Percentiles rank a stretch among this genome's conserved stretches.
These are phyloP conservation scores for Pangasius mekongensis DNA, from an alignment of 2,797 vertebrate species.

Conservation along the genomic window DNA sequence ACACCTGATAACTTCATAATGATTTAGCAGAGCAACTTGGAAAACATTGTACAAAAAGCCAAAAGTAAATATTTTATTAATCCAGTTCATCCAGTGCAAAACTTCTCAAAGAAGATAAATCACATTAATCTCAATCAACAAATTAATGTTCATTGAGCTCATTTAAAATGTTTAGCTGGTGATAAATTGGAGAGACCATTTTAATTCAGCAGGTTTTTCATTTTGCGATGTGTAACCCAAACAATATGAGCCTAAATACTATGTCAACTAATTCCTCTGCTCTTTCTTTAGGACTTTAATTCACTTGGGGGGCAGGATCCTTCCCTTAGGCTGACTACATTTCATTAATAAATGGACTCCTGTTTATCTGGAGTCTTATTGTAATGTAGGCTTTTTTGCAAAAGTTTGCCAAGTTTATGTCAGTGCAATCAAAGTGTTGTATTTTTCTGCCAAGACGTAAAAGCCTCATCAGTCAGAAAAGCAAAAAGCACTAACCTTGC, in stretches of 20 bases:
- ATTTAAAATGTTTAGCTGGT: constrained; percentile 11
- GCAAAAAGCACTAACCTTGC: constrained; percentile 38
- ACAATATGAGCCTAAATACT: constrained; percentile 4
- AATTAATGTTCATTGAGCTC: background rate
- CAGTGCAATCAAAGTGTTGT: constrained; percentile 30
- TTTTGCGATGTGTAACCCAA: constrained; percentile 11
- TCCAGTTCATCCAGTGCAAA: background rate
- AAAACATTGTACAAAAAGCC: constrained; percentile 2
- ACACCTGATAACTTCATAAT: constrained; percentile 5
- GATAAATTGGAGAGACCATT: background rate
- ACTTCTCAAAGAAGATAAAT: constrained; percentile 10
- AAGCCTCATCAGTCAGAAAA: constrained; percentile 52
- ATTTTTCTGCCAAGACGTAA: constrained; percentile 50
- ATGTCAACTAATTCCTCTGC: constrained; percentile 12
- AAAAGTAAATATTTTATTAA: background rate
- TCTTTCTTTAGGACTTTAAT: constrained; percentile 35
- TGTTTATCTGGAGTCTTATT: constrained; percentile 39
- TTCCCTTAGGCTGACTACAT: constrained; percentile 18
- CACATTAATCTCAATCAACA: constrained; percentile 11
- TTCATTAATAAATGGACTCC: constrained; percentile 52
- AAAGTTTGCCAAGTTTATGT: constrained; percentile 48
- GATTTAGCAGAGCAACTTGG: background rate
- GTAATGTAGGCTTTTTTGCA: constrained; percentile 38
- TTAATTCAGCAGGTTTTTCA: constrained; percentile 1
- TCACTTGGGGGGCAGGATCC: constrained; percentile 7